Evolutionary conservation across 2,888 invertebrate genomes (phyloP).

Genomic region (Drosophila colorata): DNA sequence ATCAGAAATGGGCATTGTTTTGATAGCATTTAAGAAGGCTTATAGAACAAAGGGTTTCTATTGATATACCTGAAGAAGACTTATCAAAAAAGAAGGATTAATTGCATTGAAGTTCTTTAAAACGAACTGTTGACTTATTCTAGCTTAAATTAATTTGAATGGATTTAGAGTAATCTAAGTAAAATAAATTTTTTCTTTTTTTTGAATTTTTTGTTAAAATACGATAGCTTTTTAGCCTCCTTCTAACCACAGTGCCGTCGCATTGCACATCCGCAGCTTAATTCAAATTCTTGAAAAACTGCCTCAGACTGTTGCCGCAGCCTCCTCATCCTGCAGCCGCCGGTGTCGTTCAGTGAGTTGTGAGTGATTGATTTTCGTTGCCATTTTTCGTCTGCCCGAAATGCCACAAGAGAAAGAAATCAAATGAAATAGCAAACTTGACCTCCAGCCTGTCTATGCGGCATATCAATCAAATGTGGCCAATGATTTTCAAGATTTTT

Average conservation of each 20-base stretch:
- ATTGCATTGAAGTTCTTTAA: too few relatives aligned
- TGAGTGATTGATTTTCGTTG: conserved; percentile 72
- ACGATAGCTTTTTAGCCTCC: fast-evolving
- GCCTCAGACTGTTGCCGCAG: neutral
- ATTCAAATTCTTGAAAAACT: conserved; percentile 5
- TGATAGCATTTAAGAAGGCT: too few relatives aligned
- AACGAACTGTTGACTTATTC: too few relatives aligned
- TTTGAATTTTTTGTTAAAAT: too few relatives aligned
- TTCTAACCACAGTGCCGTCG: conserved; percentile 40
- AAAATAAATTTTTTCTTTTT: too few relatives aligned
- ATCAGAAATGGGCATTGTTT: neutral
- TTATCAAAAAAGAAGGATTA: too few relatives aligned
- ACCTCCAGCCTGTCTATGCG: conserved; percentile 75
- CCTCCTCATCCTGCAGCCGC: conserved; percentile 15
- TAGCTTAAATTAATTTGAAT: too few relatives aligned
- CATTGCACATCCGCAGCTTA: conserved; percentile 12
- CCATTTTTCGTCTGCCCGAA: conserved; percentile 39
- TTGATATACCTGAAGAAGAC: too few relatives aligned
- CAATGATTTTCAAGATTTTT: conserved; percentile 61
- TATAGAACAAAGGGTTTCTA: too few relatives aligned
- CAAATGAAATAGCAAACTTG: conserved; percentile 43
- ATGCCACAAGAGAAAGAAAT: conserved; percentile 18
- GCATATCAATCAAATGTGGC: conserved; percentile 74
- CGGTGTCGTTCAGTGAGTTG: conserved; percentile 46
- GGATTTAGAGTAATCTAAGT: too few relatives aligned